phyloP scores from a whole-genome alignment of 2,113 vertebrate genomes.

The Pogonocichla stellata region DNA sequence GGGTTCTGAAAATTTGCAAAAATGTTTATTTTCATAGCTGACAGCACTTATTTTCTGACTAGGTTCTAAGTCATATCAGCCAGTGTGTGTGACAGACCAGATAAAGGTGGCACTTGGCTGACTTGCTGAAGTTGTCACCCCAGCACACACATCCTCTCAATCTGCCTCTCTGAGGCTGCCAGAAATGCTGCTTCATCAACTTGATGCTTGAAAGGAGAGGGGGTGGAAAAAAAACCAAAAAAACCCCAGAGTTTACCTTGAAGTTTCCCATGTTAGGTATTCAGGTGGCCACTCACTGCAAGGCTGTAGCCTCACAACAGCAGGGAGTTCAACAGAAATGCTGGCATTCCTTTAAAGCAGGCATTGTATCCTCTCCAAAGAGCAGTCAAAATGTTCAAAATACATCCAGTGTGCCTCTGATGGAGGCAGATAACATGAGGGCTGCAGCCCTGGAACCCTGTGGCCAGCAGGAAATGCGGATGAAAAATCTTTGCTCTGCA shows the following conservation, averaged over 20 bases:
- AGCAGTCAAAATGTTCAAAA: neutral
- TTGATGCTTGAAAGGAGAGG: neutral
- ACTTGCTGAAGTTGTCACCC: neutral
- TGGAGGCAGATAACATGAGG: neutral
- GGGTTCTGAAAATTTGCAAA: neutral
- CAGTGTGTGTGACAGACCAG: neutral
- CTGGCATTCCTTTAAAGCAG: neutral
- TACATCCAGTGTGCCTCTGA: accelerated
- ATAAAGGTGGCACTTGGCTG: neutral
- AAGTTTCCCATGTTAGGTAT: neutral
- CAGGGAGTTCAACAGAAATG: neutral
- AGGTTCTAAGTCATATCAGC: neutral
- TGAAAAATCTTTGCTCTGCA: neutral
- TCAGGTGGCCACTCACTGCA: neutral
- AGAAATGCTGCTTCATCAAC: neutral
- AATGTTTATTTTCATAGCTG: neutral
- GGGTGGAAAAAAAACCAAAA: too few species aligned
- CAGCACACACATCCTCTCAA: neutral
- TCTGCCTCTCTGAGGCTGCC: accelerated
- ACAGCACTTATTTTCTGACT: neutral
- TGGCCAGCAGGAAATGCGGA: neutral
- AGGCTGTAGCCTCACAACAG: accelerated
- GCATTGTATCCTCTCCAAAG: accelerated
- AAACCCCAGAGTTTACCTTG: too few species aligned
- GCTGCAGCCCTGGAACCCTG: neutral